Evolutionary conservation across 2,888 invertebrate species (phyloP), one percentile per base, ranked within the genome.

Genomic region (Phania funesta): DNA sequence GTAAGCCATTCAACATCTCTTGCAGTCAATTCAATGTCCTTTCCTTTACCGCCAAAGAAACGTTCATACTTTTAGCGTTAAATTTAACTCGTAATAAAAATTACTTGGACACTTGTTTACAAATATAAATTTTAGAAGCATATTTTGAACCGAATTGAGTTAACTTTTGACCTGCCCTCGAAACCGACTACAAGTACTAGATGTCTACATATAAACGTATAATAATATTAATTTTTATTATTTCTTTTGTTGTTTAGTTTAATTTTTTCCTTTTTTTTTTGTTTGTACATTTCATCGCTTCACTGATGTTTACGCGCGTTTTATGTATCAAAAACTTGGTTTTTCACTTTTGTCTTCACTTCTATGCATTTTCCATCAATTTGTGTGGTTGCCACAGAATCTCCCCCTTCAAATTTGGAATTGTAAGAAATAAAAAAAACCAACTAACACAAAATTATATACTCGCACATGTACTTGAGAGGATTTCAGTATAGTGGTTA

Each of bases 291-390:
- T 74, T 58, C 35, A 73, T 73, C 78, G 78, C 78, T 79, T 79
- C 78, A 73, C 50, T 79, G 71, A 79, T 58, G 50, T 73, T 79
- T 73, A 67, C 65, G 58, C 78, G 78, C 71, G 50, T 79, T 79
- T 71, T 73, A 50, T 64, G 58, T 58, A 58, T 70, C 54, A 62
- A 77, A 62, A 20, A 50, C 65, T 32, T 65, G 41, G 62, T 68
- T 82, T 77, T 62, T 73, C 50, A 44, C 22, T 78, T 67, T 73
- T 71, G 56, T 32, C 48, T 77, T 16, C 54, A 64, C 41, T 64
- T 58, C 32, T 78, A 41, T 74, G 8, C 52, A 24, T 35, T 60
- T 58, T 50, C 18, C 32, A 48, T 41, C 35, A 20, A 58, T 26
- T 52, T 68, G 44, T 76, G 58, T 41, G 58, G 67, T 60, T 60